These are phyloP conservation scores for Lates japonicus DNA, from an alignment of 2,797 vertebrate species.

Conservation along the genomic window DNA sequence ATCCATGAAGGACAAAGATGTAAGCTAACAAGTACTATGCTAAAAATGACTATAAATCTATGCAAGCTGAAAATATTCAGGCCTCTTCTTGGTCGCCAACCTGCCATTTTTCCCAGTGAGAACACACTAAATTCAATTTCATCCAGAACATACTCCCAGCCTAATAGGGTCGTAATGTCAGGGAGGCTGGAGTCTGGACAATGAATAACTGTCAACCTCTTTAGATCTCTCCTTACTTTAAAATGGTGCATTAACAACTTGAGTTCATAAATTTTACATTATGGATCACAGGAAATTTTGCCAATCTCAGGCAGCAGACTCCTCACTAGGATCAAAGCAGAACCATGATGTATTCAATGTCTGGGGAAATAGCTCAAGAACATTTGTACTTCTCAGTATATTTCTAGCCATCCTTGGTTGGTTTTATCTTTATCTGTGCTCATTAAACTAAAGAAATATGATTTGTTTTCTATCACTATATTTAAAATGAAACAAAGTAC, in stretches of 20 bases:
- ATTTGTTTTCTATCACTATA: neutral
- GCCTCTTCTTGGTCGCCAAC: neutral
- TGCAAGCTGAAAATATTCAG: constrained; percentile 1
- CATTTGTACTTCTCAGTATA: neutral
- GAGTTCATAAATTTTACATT: constrained; percentile 19
- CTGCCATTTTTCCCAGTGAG: neutral
- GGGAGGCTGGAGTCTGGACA: constrained; percentile 15
- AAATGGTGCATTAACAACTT: constrained; percentile 30
- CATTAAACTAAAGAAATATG: neutral
- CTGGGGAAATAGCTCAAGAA: constrained; percentile 6
- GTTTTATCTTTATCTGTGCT: constrained; percentile 23
- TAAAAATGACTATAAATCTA: neutral
- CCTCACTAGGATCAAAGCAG: constrained; percentile 35
- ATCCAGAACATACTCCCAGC: neutral
- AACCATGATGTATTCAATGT: neutral
- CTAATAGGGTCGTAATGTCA: constrained; percentile 1
- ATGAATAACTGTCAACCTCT: constrained; percentile 19
- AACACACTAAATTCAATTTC: constrained; percentile 11
- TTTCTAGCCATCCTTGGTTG: neutral
- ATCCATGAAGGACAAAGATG: neutral
- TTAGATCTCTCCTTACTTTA: neutral
- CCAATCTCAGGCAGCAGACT: constrained; percentile 12
- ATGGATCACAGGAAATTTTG: constrained; percentile 27
- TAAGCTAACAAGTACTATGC: neutral
- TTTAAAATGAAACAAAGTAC: neutral